Base-by-base conservation (phyloP, 2,113 vertebrate species). In the Trematomus loennbergii region DNA sequence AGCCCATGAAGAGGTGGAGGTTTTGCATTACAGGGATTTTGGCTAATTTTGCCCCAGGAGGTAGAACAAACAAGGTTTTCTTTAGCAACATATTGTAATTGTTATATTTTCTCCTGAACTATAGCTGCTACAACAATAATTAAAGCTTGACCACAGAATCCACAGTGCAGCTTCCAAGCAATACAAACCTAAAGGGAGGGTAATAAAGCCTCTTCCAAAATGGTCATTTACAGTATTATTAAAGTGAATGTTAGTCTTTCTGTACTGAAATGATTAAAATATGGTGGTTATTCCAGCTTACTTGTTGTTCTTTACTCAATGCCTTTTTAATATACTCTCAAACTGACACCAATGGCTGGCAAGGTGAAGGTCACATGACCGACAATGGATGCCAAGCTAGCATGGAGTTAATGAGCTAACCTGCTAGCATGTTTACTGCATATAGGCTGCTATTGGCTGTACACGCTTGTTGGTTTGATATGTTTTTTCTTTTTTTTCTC, bases 41-140 rank as follows among this genome's bases (percentile, higher is more conserved):
- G 16, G 33, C 25, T 82, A 86, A 79, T 79, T 74, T 79, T 29
- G 73, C 18, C 72, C 72, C 57, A 22, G 11, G 85, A 73, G 81
- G 54, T 59, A 29, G 36, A 40, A 40, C 2, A 71, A 74, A 75
- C 68, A 77, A 75, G 78, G 80, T 50, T 63, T 20, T 76, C n/a
- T 67, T 67, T 75, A 9, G n/a, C 22, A 22, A 54, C 73, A 36
- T 57, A 45, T 52, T 76, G 45, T 54, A 57, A 73, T 67, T 70
- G 52, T 20, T 61, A 25, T 67, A 50, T 63, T 55, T 64, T 49
- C 29, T 45, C 20, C n/a, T 53, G 36, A 70, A 5, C 18, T 5
- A 54, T 5, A 54, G 54, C 50, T 62, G 58, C 55, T 15, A 48
- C 46, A 43, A 15, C 62, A 72, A 53, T 9, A 57, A 20, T 57